Evolutionary conservation across 2,797 vertebrate species (phyloP).

Genomic region (Carcharodon carcharias): DNA sequence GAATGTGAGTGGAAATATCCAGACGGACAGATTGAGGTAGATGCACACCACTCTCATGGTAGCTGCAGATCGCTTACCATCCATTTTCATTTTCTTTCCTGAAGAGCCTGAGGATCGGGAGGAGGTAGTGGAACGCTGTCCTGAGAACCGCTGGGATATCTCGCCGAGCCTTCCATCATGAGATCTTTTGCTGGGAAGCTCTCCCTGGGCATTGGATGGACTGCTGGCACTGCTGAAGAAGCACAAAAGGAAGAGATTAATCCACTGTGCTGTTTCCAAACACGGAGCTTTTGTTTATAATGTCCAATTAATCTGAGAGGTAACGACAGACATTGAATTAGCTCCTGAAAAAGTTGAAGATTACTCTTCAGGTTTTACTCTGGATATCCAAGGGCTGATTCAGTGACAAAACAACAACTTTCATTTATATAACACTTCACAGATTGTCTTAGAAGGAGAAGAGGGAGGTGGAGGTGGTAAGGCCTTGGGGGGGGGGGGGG

Average conservation of each 20-base stretch:
- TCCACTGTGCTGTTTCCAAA: neutral
- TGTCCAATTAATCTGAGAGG: neutral
- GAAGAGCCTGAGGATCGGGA: constrained; percentile 67
- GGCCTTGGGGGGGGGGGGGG: no score
- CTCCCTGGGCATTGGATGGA: constrained; percentile 65
- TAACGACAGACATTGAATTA: neutral
- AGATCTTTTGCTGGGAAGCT: constrained; percentile 59
- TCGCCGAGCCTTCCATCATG: constrained; percentile 54
- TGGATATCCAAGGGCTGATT: neutral
- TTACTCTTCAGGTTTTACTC: neutral
- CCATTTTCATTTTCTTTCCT: constrained; percentile 50
- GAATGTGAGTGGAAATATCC: neutral
- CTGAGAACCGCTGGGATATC: constrained; percentile 62
- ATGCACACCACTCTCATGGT: neutral
- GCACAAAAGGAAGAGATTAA: neutral
- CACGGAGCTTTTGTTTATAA: neutral
- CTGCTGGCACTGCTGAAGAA: constrained; percentile 50
- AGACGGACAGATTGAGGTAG: neutral
- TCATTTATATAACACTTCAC: neutral
- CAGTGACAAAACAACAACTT: neutral
- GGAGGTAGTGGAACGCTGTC: constrained; percentile 61
- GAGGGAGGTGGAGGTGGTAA: neutral
- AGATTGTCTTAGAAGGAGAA: neutral
- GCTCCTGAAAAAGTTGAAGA: neutral
- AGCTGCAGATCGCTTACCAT: constrained; percentile 1